Evolutionary conservation across 1,140 invertebrate genomes (phyloP).

Genomic region (Drosophila micromelanica): DNA sequence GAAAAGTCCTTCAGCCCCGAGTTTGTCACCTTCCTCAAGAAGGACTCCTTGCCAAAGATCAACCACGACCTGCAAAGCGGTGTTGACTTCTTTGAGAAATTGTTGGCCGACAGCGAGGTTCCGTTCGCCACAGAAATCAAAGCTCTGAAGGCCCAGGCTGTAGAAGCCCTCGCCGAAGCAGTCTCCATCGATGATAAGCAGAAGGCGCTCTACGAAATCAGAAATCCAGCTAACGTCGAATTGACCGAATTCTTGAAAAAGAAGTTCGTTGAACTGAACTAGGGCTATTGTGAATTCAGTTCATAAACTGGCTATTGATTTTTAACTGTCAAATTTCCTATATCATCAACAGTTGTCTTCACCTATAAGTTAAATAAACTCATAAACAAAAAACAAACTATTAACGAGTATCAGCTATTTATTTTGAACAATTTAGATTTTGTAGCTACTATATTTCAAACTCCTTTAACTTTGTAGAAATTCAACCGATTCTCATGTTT

Average conservation of each 20-base stretch:
- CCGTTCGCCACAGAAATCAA: slow-evolving; percentile 47
- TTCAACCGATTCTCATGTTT: too few relatives aligned
- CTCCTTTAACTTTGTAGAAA: too few relatives aligned
- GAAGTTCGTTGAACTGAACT: slow-evolving; percentile 55
- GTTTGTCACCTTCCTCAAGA: slow-evolving; percentile 53
- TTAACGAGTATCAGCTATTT: neutral
- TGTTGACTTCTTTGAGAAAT: slow-evolving; percentile 49
- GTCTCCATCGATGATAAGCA: slow-evolving; percentile 57
- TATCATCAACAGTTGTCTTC: slow-evolving; percentile 1
- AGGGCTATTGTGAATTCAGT: neutral
- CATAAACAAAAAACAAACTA: neutral
- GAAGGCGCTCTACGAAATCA: slow-evolving; percentile 52
- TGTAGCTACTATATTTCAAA: too few relatives aligned
- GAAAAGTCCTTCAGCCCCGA: slow-evolving; percentile 49
- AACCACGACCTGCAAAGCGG: slow-evolving; percentile 46
- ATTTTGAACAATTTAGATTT: too few relatives aligned
- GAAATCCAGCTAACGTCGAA: slow-evolving; percentile 48
- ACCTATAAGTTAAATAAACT: slow-evolving; percentile 7
- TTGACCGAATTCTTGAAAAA: slow-evolving; percentile 55
- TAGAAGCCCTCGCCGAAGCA: slow-evolving; percentile 35
- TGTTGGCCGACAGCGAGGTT: slow-evolving; percentile 26
- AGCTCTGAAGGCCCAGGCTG: slow-evolving; percentile 45
- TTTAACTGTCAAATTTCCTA: neutral
- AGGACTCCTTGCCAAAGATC: slow-evolving; percentile 50
- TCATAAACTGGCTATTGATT: neutral